Evolutionary conservation across 2,888 invertebrate genomes (phyloP).

Genomic region (Pandemis corylana): DNA sequence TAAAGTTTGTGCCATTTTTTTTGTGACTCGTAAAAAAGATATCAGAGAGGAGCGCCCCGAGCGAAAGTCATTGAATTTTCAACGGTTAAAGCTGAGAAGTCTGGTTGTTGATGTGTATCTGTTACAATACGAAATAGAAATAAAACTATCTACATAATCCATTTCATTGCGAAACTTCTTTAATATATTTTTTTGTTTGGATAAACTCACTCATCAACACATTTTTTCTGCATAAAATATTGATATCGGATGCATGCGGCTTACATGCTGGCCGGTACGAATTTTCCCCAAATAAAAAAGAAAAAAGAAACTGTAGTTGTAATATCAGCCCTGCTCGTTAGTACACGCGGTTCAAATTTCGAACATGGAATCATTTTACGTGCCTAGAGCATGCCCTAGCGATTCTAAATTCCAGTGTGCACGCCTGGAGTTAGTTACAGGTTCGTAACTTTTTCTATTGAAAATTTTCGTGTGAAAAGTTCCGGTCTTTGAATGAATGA

Average conservation of each 20-base stretch:
- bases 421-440: constrained; percentile 10
- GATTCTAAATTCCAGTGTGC: constrained; percentile 6
- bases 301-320: not conserved
- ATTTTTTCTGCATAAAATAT: no score
- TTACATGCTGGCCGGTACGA: constrained; percentile 20
- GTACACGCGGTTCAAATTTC: not conserved
- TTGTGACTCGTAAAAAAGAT: constrained; percentile 42
- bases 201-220: no score
- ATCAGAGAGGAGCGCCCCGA: constrained; percentile 34
- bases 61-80: constrained; percentile 42
- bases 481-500: constrained; percentile 35
- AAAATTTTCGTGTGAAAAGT: constrained; percentile 39
- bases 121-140: constrained; percentile 8
- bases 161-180: no score
- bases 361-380: not conserved
- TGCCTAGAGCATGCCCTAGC: not conserved
- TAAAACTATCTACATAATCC: not conserved
- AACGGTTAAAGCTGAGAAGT: constrained; percentile 32
- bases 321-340: not conserved
- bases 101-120: constrained; percentile 19
- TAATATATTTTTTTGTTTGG: no score
- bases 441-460: constrained; percentile 33
- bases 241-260: not conserved
- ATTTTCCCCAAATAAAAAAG: constrained; percentile 7
- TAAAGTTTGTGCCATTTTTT: constrained; percentile 43